These are phyloP conservation scores for Probosciger aterrimus DNA, from an alignment of 2,113 vertebrate species.

Conservation along the genomic window DNA sequence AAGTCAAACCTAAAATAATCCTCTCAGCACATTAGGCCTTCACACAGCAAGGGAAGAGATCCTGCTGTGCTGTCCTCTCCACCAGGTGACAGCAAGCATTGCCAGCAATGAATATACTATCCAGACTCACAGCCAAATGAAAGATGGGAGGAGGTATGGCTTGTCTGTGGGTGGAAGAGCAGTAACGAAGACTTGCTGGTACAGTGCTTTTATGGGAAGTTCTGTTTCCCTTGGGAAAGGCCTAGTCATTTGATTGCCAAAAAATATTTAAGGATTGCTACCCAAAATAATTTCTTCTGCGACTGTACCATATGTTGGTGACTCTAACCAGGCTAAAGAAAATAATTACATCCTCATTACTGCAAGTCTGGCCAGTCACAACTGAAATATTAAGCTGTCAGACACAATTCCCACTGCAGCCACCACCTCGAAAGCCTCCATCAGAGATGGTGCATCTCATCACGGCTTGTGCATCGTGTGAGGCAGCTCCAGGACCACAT, in stretches of 20 bases:
- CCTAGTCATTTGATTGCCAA: neutral
- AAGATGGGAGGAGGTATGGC: neutral
- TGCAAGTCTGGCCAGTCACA: neutral
- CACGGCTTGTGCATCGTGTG: accelerated
- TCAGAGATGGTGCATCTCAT: neutral
- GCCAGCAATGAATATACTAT: neutral
- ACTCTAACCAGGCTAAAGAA: neutral
- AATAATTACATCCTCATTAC: neutral
- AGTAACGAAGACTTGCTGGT: neutral
- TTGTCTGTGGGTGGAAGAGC: neutral
- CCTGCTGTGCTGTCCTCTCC: neutral
- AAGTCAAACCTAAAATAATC: neutral
- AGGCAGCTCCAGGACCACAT: neutral
- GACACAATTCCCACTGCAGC: neutral
- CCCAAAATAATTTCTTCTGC: conserved; percentile 36
- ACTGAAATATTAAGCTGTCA: conserved; percentile 46
- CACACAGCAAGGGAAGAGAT: neutral
- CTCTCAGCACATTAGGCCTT: neutral
- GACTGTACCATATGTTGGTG: conserved; percentile 2
- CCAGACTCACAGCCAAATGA: neutral
- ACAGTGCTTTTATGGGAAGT: neutral
- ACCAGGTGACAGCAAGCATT: neutral
- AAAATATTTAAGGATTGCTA: conserved; percentile 20
- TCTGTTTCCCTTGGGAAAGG: neutral
- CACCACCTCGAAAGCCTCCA: neutral